phyloP scores from a whole-genome alignment of 23 tunicate genomes.

The Ciona savignyi region DNA sequence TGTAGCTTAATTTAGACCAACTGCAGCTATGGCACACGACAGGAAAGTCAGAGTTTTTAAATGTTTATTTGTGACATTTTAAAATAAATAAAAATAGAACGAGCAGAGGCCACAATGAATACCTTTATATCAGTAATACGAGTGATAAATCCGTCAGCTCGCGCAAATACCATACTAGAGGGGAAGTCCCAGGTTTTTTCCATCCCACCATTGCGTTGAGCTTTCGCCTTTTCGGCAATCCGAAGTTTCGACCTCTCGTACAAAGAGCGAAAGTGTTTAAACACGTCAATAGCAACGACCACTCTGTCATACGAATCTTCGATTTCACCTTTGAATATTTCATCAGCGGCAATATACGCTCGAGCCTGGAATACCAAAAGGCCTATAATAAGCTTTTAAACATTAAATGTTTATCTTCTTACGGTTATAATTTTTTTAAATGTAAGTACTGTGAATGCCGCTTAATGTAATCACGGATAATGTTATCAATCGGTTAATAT shows the following conservation, averaged over 20 bases:
- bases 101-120: too few species aligned
- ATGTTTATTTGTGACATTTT: too few species aligned
- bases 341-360: constrained; percentile 58
- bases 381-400: too few species aligned
- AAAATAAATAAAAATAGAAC: too few species aligned
- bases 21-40: too few species aligned
- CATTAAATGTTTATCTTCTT: too few species aligned
- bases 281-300: constrained; percentile 47
- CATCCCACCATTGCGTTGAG: constrained; percentile 38
- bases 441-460: neutral
- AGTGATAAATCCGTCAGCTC: constrained; percentile 45
- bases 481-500: too few species aligned
- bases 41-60: too few species aligned
- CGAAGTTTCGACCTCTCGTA: constrained; percentile 49
- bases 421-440: too few species aligned
- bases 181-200: constrained; percentile 76
- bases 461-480: too few species aligned
- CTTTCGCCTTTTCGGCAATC: constrained; percentile 7
- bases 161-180: constrained; percentile 70
- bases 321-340: constrained; percentile 64
- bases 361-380: constrained; percentile 52
- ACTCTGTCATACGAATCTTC: constrained; percentile 74
- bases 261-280: constrained; percentile 39
- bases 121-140: constrained; percentile 62
- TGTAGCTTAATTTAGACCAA: too few species aligned